Base-by-base conservation (phyloP, 2,888 invertebrate species). In the Allophyes oxyacanthae region DNA sequence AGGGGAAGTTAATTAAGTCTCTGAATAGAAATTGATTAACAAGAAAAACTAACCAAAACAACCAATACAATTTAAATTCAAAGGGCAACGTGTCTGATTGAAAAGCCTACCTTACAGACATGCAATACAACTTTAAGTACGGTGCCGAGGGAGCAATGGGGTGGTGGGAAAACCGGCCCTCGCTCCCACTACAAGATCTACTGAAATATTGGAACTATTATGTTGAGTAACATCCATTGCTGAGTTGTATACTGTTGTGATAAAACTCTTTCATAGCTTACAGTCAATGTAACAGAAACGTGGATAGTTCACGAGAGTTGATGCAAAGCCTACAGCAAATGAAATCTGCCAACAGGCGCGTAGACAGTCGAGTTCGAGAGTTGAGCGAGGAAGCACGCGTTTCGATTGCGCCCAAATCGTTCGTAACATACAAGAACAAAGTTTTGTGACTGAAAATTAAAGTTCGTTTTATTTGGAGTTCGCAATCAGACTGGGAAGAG, bases 21-120 rank as follows among this genome's bases (percentile, higher is more conserved):
- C 59, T 67, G 48, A 60, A 72, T 63, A 69, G 59, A 70, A 69
- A 64, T 64, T 65, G 57, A 63, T 61, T 63, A 67, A 64, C 67
- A 71, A 66, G 66, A 74, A 75, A 65, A 62, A 70, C 60, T 66
- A 60, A 66, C 64, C 61, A 68, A 75, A 70, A 69, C 70, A 63
- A 60, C 46, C 51, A 55, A 72, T 70, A 64, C 67, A 60, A 63
- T 65, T 62, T 57, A 65, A 60, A 69, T 62, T 75, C 67, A 79
- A 81, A 79, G 75, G 77, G 70, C 76, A 78, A 78, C 73, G 81
- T 83, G 82, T 81, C 81, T 84, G 84, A 87, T 89, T 89, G 86
- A 90, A 90, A 88, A 89, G 85, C 84, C 81, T 78, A 85, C 85
- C 85, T 86, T 84, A 82, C 87, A 88, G 86, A 87, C 89, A 85